These are phyloP conservation scores for Altica lythri DNA, from an alignment of 2,888 invertebrate genomes.

Conservation along the genomic window DNA sequence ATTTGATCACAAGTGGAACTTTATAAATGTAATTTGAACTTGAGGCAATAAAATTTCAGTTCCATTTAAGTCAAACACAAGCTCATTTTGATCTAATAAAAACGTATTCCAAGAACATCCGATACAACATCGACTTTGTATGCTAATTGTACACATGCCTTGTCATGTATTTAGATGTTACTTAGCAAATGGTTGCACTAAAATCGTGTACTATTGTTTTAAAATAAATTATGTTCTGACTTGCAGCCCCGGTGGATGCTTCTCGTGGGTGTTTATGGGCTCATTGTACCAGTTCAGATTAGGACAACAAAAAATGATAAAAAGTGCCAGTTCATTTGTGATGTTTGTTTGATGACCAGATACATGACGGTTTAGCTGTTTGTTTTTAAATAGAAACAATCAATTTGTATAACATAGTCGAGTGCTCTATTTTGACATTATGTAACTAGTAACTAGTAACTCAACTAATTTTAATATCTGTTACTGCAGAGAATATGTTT, in stretches of 20 bases:
- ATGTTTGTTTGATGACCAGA: constrained; percentile 22
- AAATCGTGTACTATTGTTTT: constrained; percentile 57
- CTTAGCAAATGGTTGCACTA: constrained; percentile 56
- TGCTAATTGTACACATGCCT: constrained; percentile 57
- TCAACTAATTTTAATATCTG: too few species aligned
- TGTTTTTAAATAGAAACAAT: constrained; percentile 8
- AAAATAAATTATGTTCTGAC: constrained; percentile 56
- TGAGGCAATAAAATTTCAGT: constrained; percentile 13
- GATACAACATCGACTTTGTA: constrained; percentile 47
- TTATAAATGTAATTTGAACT: constrained; percentile 3
- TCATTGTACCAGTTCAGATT: constrained; percentile 50
- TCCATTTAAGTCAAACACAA: constrained; percentile 28
- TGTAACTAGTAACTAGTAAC: too few species aligned
- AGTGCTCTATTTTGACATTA: not conserved
- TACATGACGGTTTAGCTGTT: constrained; percentile 25
- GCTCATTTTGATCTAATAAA: constrained; percentile 28
- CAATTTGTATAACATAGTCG: not conserved
- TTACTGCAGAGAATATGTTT: too few species aligned
- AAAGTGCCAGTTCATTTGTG: constrained; percentile 26
- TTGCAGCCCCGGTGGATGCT: constrained; percentile 37
- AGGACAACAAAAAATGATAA: constrained; percentile 25
- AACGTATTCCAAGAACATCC: constrained; percentile 35
- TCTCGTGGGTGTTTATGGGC: constrained; percentile 55
- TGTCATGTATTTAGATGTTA: constrained; percentile 57
- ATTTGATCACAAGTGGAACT: too few species aligned